Evolutionary conservation across 2,888 invertebrate species (phyloP), one percentile per base, ranked within the genome.

Genomic region (Dysmachus trigonus): DNA sequence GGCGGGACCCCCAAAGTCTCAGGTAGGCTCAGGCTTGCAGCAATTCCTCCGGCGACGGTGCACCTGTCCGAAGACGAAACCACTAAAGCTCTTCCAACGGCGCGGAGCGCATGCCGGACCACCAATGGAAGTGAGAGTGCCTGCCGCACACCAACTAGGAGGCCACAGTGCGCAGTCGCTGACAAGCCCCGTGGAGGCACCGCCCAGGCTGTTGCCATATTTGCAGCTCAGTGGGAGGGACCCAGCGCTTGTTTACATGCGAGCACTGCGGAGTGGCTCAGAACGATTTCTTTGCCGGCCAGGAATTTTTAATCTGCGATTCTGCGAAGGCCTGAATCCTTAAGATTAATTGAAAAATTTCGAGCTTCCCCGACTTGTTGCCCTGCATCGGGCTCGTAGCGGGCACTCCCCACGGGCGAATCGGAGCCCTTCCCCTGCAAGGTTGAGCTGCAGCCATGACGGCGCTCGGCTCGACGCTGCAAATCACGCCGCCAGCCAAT

Each of bases 401-500:
- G n/a, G n/a, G n/a, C n/a, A n/a, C n/a, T n/a, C n/a, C n/a, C n/a
- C n/a, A n/a, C n/a, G n/a, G n/a, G n/a, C n/a, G n/a, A n/a, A n/a
- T n/a, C n/a, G 38, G 10, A 27, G 22, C 18, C 77, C 77, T 47
- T 47, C 77, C 53, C 13, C 53, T 53, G 47, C 41, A 31, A 18
- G 33, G 15, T 2, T 5, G 51, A 27, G 2, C 41, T 22, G 81
- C 81, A 53, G 53, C 81, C 81, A 81, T 81, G 81, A 22, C 81
- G 62, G 47, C 33, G 7, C 13, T 27, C 30, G n/a, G 15, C 13
- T 27, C 47, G n/a, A n/a, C 18, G 62, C 62, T 53, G 81, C 81
- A 81, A 81, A 81, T 81, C 62, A 62, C 30, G 15, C 53, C 53
- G 35, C 31, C 81, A 81, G 81, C 81, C 81, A 81, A 81, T 81